Conservation (phyloP, 2,888 invertebrate genomes). For the Thera obeliscata region DNA sequence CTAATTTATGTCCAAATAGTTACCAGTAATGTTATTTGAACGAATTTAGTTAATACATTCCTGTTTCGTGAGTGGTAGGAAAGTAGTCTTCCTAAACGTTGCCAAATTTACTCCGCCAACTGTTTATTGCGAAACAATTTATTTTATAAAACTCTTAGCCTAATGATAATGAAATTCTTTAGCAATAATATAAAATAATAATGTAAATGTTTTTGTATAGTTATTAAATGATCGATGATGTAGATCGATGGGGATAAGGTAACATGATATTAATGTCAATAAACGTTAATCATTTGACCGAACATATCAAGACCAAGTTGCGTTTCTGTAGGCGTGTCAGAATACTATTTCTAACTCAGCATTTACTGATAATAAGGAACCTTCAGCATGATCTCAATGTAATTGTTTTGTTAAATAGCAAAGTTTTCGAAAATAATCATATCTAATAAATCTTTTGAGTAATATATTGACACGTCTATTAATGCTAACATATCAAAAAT, state of each 20-base stretch:
- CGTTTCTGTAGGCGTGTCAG: constrained; percentile 52
- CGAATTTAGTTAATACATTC: constrained; percentile 83
- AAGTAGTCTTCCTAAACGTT: constrained; percentile 84
- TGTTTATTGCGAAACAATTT: constrained; percentile 79
- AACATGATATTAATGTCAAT: constrained; percentile 61
- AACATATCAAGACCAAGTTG: constrained; percentile 64
- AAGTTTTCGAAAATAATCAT: constrained; percentile 12
- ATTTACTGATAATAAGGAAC: background rate
- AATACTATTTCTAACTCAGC: constrained; percentile 47
- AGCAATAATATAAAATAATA: constrained; percentile 80
- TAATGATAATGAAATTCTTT: constrained; percentile 81
- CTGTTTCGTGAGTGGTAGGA: constrained; percentile 83
- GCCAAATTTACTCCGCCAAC: constrained; percentile 83
- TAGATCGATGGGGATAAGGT: constrained; percentile 45
- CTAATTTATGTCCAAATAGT: constrained; percentile 73
- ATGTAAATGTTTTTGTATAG: constrained; percentile 84
- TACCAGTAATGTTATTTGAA: constrained; percentile 80
- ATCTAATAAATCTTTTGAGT: background rate
- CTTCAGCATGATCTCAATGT: background rate
- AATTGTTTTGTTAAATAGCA: background rate
- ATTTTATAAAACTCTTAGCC: constrained; percentile 70
- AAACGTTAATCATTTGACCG: constrained; percentile 53
- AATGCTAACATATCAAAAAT: constrained; percentile 50
- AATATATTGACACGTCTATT: constrained; percentile 37
- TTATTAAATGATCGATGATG: constrained; percentile 67